phyloP scores from a whole-genome alignment of 2,113 vertebrate genomes.

The Garra rufa region DNA sequence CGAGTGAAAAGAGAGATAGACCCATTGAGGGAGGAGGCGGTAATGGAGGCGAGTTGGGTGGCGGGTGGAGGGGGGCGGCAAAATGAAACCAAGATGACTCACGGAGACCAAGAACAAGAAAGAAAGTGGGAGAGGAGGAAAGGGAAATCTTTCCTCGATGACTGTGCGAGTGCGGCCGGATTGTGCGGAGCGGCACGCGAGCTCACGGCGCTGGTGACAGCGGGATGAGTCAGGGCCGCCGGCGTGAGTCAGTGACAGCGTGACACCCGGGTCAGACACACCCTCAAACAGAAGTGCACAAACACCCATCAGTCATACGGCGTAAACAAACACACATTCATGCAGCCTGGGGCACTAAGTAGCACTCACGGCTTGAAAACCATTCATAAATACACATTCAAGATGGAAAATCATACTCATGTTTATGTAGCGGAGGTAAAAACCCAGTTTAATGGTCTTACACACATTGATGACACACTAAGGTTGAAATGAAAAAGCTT shows the following conservation, averaged over 20 bases:
- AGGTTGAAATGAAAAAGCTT: background rate
- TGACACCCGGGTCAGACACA: constrained; percentile 45
- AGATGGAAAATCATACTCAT: constrained; percentile 21
- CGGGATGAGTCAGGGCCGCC: constrained; percentile 59
- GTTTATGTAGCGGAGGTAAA: constrained; percentile 1
- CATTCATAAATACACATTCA: constrained; percentile 30
- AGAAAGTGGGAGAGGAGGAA: constrained; percentile 46
- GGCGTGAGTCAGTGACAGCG: constrained; percentile 47
- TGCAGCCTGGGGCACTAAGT: constrained; percentile 1
- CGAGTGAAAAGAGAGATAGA: constrained; percentile 28
- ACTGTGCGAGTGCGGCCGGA: constrained; percentile 53
- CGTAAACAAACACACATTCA: constrained; percentile 37
- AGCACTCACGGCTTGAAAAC: constrained; percentile 35
- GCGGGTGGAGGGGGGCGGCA: constrained; percentile 46
- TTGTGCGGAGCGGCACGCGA: constrained; percentile 47
- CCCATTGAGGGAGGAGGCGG: constrained; percentile 20
- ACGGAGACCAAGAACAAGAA: constrained; percentile 54
- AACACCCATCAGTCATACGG: constrained; percentile 34
- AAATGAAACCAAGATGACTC: constrained; percentile 68
- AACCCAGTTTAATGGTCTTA: background rate
- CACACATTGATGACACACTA: background rate
- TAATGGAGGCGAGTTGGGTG: background rate
- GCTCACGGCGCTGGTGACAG: constrained; percentile 51
- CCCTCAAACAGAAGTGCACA: constrained; percentile 38
- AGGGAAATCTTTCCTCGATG: constrained; percentile 63